phyloP scores from a whole-genome alignment of 2,113 vertebrate genomes.

The Rhea americana region DNA sequence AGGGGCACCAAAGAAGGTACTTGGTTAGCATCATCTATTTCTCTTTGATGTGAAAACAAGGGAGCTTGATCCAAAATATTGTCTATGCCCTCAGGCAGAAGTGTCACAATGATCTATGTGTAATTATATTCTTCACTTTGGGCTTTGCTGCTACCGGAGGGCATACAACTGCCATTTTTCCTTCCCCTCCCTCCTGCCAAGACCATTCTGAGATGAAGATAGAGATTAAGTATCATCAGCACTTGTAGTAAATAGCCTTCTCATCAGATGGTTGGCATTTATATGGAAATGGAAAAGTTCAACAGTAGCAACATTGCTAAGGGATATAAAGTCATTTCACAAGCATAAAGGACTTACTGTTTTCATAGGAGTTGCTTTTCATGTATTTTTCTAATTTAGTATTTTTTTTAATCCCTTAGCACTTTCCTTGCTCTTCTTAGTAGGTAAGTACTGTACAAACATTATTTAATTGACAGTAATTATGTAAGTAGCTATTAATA shows the following conservation, averaged over 20 bases:
- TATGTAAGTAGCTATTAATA: not conserved
- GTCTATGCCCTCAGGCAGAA: not conserved
- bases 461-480: not conserved
- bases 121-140: not conserved
- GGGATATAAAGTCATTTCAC: not conserved
- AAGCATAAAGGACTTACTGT: not conserved
- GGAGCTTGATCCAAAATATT: not conserved
- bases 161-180: not conserved
- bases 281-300: constrained; percentile 8
- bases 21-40: not conserved
- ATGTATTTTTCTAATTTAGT: not conserved
- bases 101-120: not conserved
- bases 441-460: not conserved
- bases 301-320: not conserved
- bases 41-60: not conserved
- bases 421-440: not conserved
- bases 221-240: not conserved
- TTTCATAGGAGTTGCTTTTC: not conserved
- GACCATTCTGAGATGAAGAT: not conserved
- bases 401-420: not conserved
- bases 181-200: not conserved
- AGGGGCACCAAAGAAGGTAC: not conserved
- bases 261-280: constrained; percentile 22
- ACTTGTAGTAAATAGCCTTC: not conserved
- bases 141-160: not conserved